A percentile compares a stretch with the other conserved stretches of the same genome.
These are phyloP conservation scores for Cryptomyrus ogoouensis DNA, from an alignment of 2,113 vertebrate species.

Conservation along the genomic window DNA sequence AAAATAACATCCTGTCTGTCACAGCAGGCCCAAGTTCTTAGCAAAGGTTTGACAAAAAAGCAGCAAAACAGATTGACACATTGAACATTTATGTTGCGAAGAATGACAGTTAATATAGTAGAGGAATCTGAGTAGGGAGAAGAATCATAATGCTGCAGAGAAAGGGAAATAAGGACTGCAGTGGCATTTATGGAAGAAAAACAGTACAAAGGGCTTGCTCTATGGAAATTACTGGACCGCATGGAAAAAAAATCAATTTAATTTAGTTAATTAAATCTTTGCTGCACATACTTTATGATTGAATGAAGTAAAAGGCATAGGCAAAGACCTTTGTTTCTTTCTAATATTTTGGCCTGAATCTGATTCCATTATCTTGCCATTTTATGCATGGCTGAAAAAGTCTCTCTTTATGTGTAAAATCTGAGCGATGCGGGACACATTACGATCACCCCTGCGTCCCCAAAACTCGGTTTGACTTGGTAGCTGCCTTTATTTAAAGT, in stretches of 20 bases:
- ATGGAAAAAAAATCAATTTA: neutral
- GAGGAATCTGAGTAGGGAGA: neutral
- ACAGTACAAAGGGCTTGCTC: neutral
- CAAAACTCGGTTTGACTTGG: neutral
- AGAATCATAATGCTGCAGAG: neutral
- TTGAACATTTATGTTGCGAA: neutral
- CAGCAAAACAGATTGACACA: neutral
- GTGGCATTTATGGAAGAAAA: neutral
- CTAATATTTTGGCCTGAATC: neutral
- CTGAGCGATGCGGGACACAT: neutral
- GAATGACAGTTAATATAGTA: neutral
- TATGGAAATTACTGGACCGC: neutral
- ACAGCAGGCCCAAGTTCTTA: neutral
- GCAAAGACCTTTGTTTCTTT: neutral
- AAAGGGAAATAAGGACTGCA: neutral
- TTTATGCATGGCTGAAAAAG: neutral
- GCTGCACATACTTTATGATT: neutral
- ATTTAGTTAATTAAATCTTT: neutral
- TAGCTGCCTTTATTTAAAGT: neutral
- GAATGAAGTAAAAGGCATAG: neutral
- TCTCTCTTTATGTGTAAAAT: neutral
- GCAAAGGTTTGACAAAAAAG: neutral
- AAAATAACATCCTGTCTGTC: neutral
- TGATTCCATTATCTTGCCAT: neutral
- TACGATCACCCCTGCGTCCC: neutral